Conservation (phyloP, 2,113 vertebrate genomes). For the Lophura nycthemera region DNA sequence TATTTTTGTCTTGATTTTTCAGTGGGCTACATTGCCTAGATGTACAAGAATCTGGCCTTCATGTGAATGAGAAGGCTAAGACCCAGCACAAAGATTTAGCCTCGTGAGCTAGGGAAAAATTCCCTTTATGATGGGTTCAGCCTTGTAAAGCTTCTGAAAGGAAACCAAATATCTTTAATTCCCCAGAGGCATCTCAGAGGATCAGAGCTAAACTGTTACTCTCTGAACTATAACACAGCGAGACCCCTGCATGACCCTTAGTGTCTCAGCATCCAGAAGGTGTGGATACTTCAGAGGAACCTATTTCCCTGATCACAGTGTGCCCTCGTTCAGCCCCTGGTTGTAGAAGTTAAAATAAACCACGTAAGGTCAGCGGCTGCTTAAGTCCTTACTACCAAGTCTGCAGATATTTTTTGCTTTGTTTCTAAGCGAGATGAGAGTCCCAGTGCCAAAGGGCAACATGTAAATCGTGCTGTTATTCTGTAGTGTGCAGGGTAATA, state of each 20-base stretch:
- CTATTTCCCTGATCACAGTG: not conserved
- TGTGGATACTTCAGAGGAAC: slow-evolving; percentile 29
- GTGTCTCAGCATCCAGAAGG: slow-evolving; percentile 11
- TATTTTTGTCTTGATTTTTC: not conserved
- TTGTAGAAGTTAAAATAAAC: slow-evolving; percentile 33
- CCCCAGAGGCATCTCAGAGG: slow-evolving; percentile 12
- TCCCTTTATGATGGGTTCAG: slow-evolving; percentile 1
- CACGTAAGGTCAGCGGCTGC: slow-evolving; percentile 37
- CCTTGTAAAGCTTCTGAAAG: slow-evolving; percentile 45
- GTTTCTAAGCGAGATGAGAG: slow-evolving; percentile 36
- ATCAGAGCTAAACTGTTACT: slow-evolving; percentile 38
- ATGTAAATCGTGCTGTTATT: slow-evolving; percentile 75
- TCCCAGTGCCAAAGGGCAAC: slow-evolving; percentile 61
- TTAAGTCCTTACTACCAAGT: slow-evolving; percentile 21
- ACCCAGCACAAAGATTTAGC: not conserved
- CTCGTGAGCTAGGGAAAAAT: not conserved
- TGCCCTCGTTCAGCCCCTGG: not conserved
- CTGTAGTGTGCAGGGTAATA: slow-evolving; percentile 70
- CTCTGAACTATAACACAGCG: slow-evolving; percentile 32
- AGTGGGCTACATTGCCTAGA: not conserved
- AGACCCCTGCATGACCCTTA: slow-evolving; percentile 35
- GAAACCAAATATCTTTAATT: slow-evolving; percentile 54
- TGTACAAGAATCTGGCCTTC: not conserved
- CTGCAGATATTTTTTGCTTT: slow-evolving; percentile 31
- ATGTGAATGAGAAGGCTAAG: not conserved